Base-by-base conservation (phyloP, 2,888 invertebrate species). In the Timandra comae region DNA sequence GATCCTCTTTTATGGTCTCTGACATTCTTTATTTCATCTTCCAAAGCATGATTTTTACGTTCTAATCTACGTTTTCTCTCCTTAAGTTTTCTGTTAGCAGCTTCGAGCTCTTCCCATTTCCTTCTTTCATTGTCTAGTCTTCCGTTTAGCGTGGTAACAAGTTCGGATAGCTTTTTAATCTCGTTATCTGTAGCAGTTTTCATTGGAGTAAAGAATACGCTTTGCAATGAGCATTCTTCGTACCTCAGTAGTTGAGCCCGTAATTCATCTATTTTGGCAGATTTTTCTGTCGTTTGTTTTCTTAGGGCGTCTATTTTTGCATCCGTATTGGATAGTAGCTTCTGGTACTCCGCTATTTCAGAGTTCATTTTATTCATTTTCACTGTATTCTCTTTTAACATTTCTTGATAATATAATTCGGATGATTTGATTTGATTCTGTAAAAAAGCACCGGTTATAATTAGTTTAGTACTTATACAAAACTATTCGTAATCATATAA, bases 171-270 rank as follows among this genome's bases (percentile, higher is more conserved):
- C 28, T 88, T 78, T 36, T 88, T 76, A 8, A 89, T 86, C 71
- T 91, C 91, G 26, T 88, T 88, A 57, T 91, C 90, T 1, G 88
- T 86, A 0, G 88, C 87, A 2, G 87, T 80, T 46, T 87, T 86
- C 73, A 88, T 76, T 4, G 86, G 86, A 11, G 81, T 80, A 29
- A 84, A 86, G 40, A 85, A 85, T 3, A 86, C 73, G 39, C 80
- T 84, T 57, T 85, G 84, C 11, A 86, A 47, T 1, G 85, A 85
- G 47, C 79, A 81, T 35, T 86, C 81, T 46, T 86, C 82, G 9
- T 85, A 82, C 43, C 78, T 69, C 11, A 77, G 36, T 1, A 86
- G 54, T 31, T 86, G 85, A 2, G 73, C 76, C 51, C 82, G 64
- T 1, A 87, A 46, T 46, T 85, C 81, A 31, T 85, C 84, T 23